Evolutionary conservation across 2,797 vertebrate species (phyloP).

Genomic region (Sphenodon punctatus): DNA sequence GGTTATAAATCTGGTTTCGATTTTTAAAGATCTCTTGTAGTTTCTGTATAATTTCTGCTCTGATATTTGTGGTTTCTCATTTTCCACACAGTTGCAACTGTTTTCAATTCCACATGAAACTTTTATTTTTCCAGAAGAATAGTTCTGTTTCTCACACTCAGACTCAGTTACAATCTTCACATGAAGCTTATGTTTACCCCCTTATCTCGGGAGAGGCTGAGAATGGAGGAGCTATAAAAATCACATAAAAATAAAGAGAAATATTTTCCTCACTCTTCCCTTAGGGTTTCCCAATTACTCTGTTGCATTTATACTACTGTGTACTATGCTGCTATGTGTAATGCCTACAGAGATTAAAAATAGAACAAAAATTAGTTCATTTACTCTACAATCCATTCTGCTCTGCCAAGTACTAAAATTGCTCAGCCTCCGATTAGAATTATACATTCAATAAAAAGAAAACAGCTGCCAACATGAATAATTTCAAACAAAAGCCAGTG

Average conservation of each 20-base stretch:
- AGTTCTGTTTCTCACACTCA: neutral
- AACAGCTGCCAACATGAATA: neutral
- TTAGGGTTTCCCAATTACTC: neutral
- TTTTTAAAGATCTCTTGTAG: neutral
- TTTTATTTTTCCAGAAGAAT: neutral
- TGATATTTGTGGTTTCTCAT: neutral
- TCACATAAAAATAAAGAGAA: constrained; percentile 1
- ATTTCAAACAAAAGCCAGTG: neutral
- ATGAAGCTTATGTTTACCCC: neutral
- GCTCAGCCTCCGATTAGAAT: neutral
- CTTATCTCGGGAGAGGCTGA: neutral
- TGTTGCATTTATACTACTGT: neutral
- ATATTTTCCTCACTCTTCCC: neutral
- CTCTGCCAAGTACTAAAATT: neutral
- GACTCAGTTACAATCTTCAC: neutral
- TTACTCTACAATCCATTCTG: neutral
- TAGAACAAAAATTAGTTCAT: neutral
- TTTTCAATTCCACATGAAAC: neutral
- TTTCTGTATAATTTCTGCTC: neutral
- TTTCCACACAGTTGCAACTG: neutral
- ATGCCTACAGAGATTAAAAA: neutral
- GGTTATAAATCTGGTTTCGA: no score
- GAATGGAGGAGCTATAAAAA: neutral
- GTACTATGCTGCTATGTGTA: accelerated
- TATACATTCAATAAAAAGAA: neutral